These are phyloP conservation scores for Anguilla marmorata DNA, from an alignment of 2,797 vertebrate genomes.

Conservation along the genomic window DNA sequence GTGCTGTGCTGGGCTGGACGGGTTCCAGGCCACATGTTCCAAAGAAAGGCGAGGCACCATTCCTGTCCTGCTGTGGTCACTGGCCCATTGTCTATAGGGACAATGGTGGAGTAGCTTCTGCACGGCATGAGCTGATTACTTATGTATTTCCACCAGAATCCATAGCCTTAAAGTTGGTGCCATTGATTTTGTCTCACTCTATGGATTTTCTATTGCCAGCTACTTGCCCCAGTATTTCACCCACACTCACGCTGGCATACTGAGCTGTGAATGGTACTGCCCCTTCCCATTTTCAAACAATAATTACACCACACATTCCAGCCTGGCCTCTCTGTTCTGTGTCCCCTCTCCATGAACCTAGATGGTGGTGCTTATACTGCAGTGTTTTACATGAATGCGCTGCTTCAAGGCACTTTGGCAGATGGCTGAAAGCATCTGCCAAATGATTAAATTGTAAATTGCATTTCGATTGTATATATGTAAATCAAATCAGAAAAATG, in stretches of 20 bases:
- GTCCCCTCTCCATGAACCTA: too few species aligned
- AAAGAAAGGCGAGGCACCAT: background rate
- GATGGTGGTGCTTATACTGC: too few species aligned
- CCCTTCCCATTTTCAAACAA: too few species aligned
- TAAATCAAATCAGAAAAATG: constrained; percentile 21
- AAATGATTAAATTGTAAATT: too few species aligned
- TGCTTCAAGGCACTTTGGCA: too few species aligned
- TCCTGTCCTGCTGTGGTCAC: background rate
- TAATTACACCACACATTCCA: too few species aligned
- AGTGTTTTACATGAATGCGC: too few species aligned
- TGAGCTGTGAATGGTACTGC: too few species aligned
- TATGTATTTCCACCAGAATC: background rate
- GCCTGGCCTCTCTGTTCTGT: too few species aligned
- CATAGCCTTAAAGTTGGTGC: background rate
- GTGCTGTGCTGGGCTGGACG: background rate
- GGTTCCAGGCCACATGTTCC: background rate
- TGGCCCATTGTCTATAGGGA: background rate
- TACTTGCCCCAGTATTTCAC: background rate
- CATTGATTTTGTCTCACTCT: background rate
- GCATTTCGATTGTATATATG: background rate
- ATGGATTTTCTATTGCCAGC: background rate
- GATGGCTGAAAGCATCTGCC: too few species aligned
- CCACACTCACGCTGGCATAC: too few species aligned
- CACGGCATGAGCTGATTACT: background rate
- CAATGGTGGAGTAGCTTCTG: background rate